Evolutionary conservation across 2,888 invertebrate genomes (phyloP).

Genomic region (Heteromurus nitidus): DNA sequence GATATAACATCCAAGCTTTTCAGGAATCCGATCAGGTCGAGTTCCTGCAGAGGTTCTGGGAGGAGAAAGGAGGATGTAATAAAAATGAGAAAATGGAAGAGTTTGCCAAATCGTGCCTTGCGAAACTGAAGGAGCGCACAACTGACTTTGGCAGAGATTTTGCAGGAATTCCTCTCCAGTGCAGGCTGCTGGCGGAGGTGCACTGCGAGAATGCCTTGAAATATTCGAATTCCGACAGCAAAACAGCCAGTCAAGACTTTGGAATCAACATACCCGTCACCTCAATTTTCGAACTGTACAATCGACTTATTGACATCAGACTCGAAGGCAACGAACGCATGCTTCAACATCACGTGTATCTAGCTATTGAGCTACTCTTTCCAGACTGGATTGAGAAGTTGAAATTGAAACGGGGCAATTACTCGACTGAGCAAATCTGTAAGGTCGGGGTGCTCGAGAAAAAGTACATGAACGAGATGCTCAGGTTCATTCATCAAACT

Average conservation of each 20-base stretch:
- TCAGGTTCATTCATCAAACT: background rate
- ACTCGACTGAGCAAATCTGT: background rate
- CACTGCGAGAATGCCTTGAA: background rate
- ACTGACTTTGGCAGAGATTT: background rate
- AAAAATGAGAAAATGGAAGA: background rate
- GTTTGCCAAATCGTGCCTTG: background rate
- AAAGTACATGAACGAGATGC: background rate
- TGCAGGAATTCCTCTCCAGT: conserved; percentile 1
- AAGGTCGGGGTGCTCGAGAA: background rate
- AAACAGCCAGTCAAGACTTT: background rate
- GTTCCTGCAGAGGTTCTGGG: background rate
- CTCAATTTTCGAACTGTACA: background rate
- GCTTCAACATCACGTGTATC: background rate
- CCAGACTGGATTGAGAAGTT: background rate
- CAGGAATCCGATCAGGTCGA: background rate
- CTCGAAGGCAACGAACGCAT: background rate
- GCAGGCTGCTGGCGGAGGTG: background rate
- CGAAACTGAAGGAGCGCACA: background rate
- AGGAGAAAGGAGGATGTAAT: background rate
- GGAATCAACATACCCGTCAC: background rate
- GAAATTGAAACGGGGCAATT: background rate
- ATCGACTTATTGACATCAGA: background rate
- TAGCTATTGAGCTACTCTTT: background rate
- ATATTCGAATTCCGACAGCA: background rate
- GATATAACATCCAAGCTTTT: background rate